Conservation (phyloP, 2,113 vertebrate species). For the Pelecanoides urinatrix region DNA sequence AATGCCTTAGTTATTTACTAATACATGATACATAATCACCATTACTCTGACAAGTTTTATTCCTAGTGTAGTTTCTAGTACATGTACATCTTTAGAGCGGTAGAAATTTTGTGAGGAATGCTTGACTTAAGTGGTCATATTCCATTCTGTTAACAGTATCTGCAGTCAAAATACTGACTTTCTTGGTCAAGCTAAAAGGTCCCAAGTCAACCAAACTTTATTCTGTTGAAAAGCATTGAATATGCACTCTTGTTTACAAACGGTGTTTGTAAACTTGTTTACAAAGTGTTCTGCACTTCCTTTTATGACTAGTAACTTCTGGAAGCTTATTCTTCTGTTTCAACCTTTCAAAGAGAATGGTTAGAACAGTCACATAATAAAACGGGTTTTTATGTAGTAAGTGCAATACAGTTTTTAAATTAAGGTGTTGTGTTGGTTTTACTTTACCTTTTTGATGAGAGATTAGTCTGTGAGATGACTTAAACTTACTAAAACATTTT, state of each 20-base stretch:
- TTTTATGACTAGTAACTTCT: not conserved
- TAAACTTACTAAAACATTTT: not conserved
- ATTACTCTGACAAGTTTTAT: not conserved
- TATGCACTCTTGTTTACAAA: not conserved
- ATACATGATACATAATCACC: not conserved
- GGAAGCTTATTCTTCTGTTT: not conserved
- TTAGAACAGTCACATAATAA: not conserved
- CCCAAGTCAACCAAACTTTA: not conserved
- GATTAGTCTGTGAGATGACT: not conserved
- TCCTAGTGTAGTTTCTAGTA: not conserved
- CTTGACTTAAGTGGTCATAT: not conserved
- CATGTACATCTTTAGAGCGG: not conserved
- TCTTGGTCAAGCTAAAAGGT: not conserved
- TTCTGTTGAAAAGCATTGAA: not conserved
- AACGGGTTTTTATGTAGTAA: rapidly evolving
- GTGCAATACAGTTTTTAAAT: not conserved
- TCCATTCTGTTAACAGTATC: not conserved
- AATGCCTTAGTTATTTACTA: not conserved
- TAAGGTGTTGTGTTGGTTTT: not conserved
- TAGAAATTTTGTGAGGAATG: not conserved
- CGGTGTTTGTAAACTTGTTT: not conserved
- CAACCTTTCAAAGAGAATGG: not conserved
- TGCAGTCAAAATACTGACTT: not conserved
- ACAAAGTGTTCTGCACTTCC: not conserved
- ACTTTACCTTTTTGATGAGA: not conserved